Percentiles rank a stretch among this genome's conserved stretches.
phyloP scores from a whole-genome alignment of 2,113 vertebrate species.

The Tetrao urogallus region DNA sequence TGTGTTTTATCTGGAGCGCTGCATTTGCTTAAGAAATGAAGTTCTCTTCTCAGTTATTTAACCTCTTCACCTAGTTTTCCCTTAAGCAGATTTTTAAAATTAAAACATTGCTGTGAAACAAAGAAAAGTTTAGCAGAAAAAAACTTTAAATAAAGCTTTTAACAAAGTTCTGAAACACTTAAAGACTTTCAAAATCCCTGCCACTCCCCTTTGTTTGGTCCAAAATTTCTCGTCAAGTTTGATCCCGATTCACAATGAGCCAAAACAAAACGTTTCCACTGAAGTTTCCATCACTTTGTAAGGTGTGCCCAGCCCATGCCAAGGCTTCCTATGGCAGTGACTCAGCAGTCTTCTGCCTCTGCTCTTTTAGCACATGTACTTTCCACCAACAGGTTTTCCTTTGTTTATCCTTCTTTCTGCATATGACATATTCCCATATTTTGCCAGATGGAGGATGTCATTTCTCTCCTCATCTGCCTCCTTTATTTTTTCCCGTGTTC shows the following conservation, averaged over 20 bases:
- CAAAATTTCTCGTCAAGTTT: not conserved
- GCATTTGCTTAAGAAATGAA: conserved; percentile 43
- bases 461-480: not conserved
- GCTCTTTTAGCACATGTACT: not conserved
- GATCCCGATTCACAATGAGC: not conserved
- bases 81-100: conserved; percentile 21
- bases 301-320: not conserved
- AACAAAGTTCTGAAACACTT: not conserved
- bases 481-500: not conserved
- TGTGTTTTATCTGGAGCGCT: conserved; percentile 1
- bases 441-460: not conserved
- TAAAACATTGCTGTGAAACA: conserved; percentile 17
- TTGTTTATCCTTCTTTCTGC: not conserved
- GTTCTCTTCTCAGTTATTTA: conserved; percentile 32
- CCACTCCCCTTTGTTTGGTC: not conserved
- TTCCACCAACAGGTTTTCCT: not conserved
- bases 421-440: not conserved
- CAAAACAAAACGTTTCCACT: not conserved
- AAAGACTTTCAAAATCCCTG: not conserved
- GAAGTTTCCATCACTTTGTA: not conserved
- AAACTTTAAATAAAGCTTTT: not conserved
- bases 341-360: not conserved
- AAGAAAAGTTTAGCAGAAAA: not conserved
- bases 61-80: conserved; percentile 37
- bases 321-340: not conserved